These are phyloP conservation scores for Aphaenogaster rudis DNA, from an alignment of 1,140 invertebrate genomes.

Conservation along the genomic window DNA sequence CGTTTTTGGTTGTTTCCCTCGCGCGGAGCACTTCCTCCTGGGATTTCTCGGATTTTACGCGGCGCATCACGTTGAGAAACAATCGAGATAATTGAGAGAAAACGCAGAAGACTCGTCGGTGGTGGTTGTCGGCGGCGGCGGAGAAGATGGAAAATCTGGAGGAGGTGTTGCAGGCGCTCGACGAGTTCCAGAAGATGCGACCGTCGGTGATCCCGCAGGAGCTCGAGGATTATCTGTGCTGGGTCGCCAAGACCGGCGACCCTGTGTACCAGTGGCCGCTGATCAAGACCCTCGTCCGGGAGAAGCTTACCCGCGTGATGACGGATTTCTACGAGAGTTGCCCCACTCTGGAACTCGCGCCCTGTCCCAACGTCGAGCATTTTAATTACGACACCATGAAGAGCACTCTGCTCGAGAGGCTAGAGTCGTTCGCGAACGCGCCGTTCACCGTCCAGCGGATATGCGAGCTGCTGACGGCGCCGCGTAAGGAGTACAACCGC, in stretches of 20 bases:
- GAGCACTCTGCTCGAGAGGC: conserved; percentile 92
- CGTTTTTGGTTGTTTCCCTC: conserved; percentile 64
- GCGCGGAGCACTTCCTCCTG: conserved; percentile 29
- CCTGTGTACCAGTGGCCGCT: conserved; percentile 97
- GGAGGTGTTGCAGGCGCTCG: conserved; percentile 93
- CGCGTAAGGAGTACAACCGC: conserved; percentile 97
- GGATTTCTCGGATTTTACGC: conserved; percentile 34
- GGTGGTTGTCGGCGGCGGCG: conserved; percentile 61
- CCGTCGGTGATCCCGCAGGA: conserved; percentile 94
- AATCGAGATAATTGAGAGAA: conserved; percentile 41
- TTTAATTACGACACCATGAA: conserved; percentile 97
- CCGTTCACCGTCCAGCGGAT: conserved; percentile 98
- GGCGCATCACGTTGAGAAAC: conserved; percentile 14
- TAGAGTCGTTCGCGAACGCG: conserved; percentile 95
- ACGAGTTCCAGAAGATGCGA: conserved; percentile 95
- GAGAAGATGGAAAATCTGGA: conserved; percentile 93
- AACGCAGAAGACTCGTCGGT: conserved; percentile 37
- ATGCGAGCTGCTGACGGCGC: conserved; percentile 96
- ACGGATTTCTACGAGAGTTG: conserved; percentile 94
- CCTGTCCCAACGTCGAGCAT: conserved; percentile 95
- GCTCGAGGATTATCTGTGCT: conserved; percentile 95
- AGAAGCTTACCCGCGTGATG: conserved; percentile 95
- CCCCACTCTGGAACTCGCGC: conserved; percentile 91
- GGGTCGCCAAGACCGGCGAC: conserved; percentile 97
- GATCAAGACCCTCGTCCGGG: conserved; percentile 94